Base-by-base conservation (phyloP, 1,140 invertebrate genomes). In the Batillaria attramentaria region DNA sequence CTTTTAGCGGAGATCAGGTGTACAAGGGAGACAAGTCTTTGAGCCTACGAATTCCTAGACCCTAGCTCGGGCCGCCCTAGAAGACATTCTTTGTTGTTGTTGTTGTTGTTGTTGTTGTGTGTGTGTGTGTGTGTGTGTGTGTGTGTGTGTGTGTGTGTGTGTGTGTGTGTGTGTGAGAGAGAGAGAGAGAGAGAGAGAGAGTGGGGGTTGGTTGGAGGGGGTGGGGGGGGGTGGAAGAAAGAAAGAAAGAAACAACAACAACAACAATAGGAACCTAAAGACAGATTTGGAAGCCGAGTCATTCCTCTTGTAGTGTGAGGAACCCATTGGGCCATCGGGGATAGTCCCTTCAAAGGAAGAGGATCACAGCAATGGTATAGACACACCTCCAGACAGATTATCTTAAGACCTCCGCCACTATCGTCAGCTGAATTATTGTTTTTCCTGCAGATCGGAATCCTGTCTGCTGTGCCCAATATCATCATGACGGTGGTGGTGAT, bases 401-500 rank as follows among this genome's bases (percentile, higher is more conserved):
- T 4, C 8, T 35, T 0, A n/a, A 46, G 0, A 8, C 62, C 6
- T n/a, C 39, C 20, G 28, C 41, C 39, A 42, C 33, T n/a, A 43
- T 41, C 37, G 20, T 4, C 35, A 73, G 24, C 37, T 80, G 28
- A 0, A 41, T 50, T 37, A 18, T 54, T 82, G 31, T 69, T 6
- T 39, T 24, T 2, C 24, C n/a, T 73, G 6, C 50, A 84, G 81
- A 82, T 83, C 46, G 83, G 83, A 5, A 24, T 78, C 24, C 46
- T 80, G 60, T 81, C 81, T 4, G 75, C 81, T 28, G 10, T 83
- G 42, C 83, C 83, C 20, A 76, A 78, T 28, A 28, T 84, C n/a
- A n/a, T 80, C 37, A 84, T 78, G 79, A 82, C 81, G 31, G 20
- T 84, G 3, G 57, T 77, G 1, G 81, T 80, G 2, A 72, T 80